Evolutionary conservation across 2,797 vertebrate genomes (phyloP), one percentile per base, ranked within the genome.

Genomic region (Sebastes taczanowskii): DNA sequence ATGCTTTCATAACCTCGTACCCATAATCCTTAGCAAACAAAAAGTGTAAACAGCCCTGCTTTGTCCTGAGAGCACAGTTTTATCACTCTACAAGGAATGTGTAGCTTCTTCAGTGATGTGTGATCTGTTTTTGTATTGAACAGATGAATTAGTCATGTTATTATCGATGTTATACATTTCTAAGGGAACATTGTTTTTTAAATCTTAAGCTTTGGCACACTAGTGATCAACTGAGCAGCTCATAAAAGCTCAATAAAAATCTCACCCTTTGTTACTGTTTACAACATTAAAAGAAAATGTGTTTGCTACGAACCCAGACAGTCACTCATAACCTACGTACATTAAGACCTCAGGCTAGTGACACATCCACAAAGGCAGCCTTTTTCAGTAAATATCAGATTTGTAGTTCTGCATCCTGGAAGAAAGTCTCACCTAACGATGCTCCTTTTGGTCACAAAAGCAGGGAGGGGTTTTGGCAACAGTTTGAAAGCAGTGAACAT

Each of bases 1-100:
- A 89, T 92, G 91, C 86, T 94, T 87, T 87, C 81, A 79, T 84
- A 91, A 87, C 71, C 81, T 80, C 30, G 9, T 89, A 87, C 83
- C 77, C 87, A 85, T 88, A 86, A 90, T 87, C 80, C 88, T 86
- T 18, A 71, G 82, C 76, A 86, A 84, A 84, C 62, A 75, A 69
- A 77, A 74, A 77, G 74, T 68, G 63, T 88, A 84, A 90, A 90
- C 87, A 84, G 52, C 30, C 22, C 29, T 61, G 38, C 38, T 7
- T 78, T 22, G 4, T 42, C 59, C 64, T 59, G 32, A 82, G 62
- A 76, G 69, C 22, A 73, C 65, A 46, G 6, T 53, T 53, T 62
- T 76, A 72, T 71, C 23, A 20, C 56, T 73, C 4, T 66, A 59
- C 2, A 66, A 78, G 62, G 56, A 71, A n/a, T n/a, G 66, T 42